Base-by-base conservation (phyloP, 2,888 invertebrate species). In the Hemicrepidius hirtus region DNA sequence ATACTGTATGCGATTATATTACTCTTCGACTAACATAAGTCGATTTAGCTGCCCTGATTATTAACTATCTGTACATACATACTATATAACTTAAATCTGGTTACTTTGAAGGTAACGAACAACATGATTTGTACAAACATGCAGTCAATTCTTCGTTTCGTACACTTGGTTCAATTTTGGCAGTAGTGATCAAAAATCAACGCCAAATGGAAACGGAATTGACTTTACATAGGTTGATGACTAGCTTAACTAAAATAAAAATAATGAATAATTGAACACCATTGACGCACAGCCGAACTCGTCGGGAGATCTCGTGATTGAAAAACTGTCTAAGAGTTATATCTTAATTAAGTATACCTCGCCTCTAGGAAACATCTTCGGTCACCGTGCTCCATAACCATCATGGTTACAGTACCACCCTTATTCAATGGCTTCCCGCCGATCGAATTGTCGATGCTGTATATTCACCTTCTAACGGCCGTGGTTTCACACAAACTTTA, bases 401-500 rank as follows among this genome's bases (percentile, higher is more conserved):
- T 60, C 73, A 32, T 28, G 21, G 28, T 21, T 53, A 53, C 16
- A 37, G 0, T 28, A 10, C 18, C n/a, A 9, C 9, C 37, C 66
- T 73, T 50, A 10, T 73, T 82, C 80, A 86, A 76, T 83, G 87
- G 76, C 89, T 86, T 70, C 89, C 89, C 21, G 88, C 85, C 80
- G 88, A 84, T 83, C 89, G 85, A 77, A 87, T 79, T 80, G 87
- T 80, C 71, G 84, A 82, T 16, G 80, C 79, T 20, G 80, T 78
- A 70, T 77, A 80, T 86, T 86, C 86, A 82, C 86, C 84, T 40
- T 84, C 84, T 82, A 89, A 83, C 1, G 88, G 88, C 44, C 93
- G 88, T 4, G 90, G 88, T 74, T 89, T 87, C 70, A 94, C 88
- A 80, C 90, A 90, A 13, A 96, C 93, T 83, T 92, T 91, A 88